A percentile compares a stretch with the other conserved stretches of the same genome.
These are phyloP conservation scores for Horisme vitalbata DNA, from an alignment of 2,888 invertebrate genomes.

Conservation along the genomic window DNA sequence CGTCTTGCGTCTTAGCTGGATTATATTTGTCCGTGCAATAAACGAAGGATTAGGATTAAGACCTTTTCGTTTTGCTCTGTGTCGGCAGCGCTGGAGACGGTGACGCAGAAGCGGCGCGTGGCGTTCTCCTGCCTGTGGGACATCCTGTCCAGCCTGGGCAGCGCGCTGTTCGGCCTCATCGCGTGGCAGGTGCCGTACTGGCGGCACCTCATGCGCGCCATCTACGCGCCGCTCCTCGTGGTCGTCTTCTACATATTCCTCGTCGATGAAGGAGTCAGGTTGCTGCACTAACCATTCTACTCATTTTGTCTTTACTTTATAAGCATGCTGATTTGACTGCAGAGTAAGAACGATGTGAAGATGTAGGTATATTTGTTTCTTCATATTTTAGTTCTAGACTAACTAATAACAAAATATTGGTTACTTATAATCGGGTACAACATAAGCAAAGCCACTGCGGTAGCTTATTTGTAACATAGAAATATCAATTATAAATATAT, in stretches of 20 bases:
- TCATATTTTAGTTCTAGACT: no score
- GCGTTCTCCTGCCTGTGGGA: conserved; percentile 70
- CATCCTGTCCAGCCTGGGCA: conserved; percentile 81
- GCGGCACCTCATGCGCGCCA: conserved; percentile 85
- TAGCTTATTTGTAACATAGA: no score
- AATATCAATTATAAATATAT: no score
- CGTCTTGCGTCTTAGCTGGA: no score
- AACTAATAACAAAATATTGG: no score
- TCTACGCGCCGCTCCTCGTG: conserved; percentile 87
- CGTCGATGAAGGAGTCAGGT: conserved; percentile 87
- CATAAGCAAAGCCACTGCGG: no score
- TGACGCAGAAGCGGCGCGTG: conserved; percentile 69
- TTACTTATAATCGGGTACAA: no score
- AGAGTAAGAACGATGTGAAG: no score
- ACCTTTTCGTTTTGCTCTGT: not conserved
- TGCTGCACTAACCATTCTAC: not conserved
- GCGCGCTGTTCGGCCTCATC: conserved; percentile 85
- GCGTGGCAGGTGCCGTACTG: conserved; percentile 89
- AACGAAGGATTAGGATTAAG: no score
- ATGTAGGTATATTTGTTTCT: no score
- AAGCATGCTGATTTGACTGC: no score
- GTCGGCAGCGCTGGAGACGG: conserved; percentile 63
- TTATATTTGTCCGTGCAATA: no score
- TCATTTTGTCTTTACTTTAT: not conserved
- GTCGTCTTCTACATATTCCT: conserved; percentile 87